These are phyloP conservation scores for Mayetiola destructor DNA, from an alignment of 2,888 invertebrate genomes.

Conservation along the genomic window DNA sequence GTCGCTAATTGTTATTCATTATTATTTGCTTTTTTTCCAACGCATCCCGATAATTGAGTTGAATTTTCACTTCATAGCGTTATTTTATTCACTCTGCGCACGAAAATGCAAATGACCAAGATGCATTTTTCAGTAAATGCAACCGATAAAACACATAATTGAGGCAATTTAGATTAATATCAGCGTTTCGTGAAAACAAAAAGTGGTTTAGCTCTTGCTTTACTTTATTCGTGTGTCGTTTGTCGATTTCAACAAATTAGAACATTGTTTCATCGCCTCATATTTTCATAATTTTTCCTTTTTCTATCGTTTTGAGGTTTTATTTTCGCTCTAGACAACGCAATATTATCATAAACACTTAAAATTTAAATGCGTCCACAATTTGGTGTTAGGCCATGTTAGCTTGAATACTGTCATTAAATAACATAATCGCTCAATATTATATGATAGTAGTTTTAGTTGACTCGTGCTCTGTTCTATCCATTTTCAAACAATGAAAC, in stretches of 20 bases:
- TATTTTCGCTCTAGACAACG: too few species aligned
- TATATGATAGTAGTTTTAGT: too few species aligned
- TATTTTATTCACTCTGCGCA: neutral
- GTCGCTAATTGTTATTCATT: conserved; percentile 10
- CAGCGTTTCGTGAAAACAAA: conserved; percentile 6
- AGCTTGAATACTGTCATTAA: neutral
- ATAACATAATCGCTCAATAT: neutral
- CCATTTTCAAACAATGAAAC: neutral
- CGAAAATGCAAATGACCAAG: neutral
- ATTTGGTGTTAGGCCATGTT: neutral
- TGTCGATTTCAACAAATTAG: neutral
- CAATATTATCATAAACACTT: conserved; percentile 1
- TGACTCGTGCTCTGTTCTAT: neutral
- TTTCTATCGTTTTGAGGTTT: too few species aligned
- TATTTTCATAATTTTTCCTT: neutral
- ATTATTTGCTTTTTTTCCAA: neutral
- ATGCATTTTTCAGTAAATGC: conserved; percentile 3
- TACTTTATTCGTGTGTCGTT: too few species aligned
- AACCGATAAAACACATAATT: conserved; percentile 11
- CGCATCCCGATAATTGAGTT: too few species aligned
- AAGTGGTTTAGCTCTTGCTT: too few species aligned
- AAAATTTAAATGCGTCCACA: neutral
- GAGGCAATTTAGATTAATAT: conserved; percentile 6
- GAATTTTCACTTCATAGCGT: too few species aligned
- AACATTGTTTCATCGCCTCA: neutral